phyloP scores from a whole-genome alignment of 1,140 invertebrate species.

The Brachionus paranguensis region DNA sequence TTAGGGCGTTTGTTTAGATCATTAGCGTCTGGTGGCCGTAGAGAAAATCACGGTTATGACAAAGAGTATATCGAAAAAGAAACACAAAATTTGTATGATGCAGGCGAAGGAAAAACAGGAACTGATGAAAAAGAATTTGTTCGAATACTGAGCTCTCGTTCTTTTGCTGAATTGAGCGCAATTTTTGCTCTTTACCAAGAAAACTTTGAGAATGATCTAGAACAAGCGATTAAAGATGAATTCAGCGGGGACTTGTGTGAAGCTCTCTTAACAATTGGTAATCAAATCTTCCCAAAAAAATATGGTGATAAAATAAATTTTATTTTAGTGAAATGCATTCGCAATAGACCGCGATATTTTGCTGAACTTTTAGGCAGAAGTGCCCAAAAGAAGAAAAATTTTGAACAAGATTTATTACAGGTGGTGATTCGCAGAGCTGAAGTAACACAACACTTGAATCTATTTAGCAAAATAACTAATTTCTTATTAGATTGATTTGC shows the following conservation, averaged over 20 bases:
- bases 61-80: conserved; percentile 44
- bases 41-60: conserved; percentile 43
- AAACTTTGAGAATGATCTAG: conserved; percentile 50
- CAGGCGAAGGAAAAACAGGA: conserved; percentile 20
- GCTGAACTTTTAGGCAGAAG: background rate
- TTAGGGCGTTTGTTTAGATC: conserved; percentile 53
- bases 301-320: background rate
- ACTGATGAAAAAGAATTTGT: conserved; percentile 35
- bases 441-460: background rate
- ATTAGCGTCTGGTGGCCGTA: conserved; percentile 43
- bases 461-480: background rate
- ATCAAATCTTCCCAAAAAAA: background rate
- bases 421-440: background rate
- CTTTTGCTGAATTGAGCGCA: conserved; percentile 63
- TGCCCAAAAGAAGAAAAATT: background rate
- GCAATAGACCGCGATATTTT: conserved; percentile 5
- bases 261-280: conserved; percentile 21
- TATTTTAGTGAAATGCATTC: background rate
- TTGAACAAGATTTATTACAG: conserved; percentile 31
- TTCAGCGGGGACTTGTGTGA: conserved; percentile 7
- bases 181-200: conserved; percentile 68
- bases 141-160: conserved; percentile 45
- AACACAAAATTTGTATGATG: conserved; percentile 44
- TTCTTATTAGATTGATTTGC: background rate
- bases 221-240: background rate